Evolutionary conservation across 2,113 vertebrate species (phyloP).

Genomic region (Orcinus orca): DNA sequence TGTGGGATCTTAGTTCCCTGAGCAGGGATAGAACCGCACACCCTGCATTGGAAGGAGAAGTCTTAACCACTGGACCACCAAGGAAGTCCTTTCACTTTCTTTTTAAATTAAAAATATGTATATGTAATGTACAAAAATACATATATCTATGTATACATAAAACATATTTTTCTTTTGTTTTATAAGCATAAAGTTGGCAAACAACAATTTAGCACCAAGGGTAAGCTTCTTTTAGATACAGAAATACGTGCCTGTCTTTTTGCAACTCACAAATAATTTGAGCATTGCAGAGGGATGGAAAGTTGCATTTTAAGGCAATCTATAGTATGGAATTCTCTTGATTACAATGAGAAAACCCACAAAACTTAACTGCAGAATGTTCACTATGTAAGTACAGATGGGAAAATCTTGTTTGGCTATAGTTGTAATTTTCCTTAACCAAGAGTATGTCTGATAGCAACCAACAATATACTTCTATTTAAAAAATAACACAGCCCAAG

Average conservation of each 20-base stretch:
- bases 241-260: neutral
- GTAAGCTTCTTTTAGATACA: neutral
- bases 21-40: no score
- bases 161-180: neutral
- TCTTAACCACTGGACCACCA: no score
- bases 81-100: neutral
- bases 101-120: neutral
- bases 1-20: no score
- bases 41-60: no score
- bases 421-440: neutral
- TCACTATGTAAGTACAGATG: neutral
- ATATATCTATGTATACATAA: neutral
- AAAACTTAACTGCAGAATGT: neutral
- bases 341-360: neutral
- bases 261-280: neutral
- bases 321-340: slow-evolving; percentile 38
- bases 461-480: neutral
- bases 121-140: neutral
- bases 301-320: neutral
- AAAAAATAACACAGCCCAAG: neutral
- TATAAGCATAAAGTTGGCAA: neutral
- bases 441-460: neutral
- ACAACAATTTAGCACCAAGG: neutral
- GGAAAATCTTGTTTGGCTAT: neutral
- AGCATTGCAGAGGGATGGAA: neutral